Evolutionary conservation across 2,113 vertebrate genomes (phyloP).

Genomic region (Recurvirostra avosetta): DNA sequence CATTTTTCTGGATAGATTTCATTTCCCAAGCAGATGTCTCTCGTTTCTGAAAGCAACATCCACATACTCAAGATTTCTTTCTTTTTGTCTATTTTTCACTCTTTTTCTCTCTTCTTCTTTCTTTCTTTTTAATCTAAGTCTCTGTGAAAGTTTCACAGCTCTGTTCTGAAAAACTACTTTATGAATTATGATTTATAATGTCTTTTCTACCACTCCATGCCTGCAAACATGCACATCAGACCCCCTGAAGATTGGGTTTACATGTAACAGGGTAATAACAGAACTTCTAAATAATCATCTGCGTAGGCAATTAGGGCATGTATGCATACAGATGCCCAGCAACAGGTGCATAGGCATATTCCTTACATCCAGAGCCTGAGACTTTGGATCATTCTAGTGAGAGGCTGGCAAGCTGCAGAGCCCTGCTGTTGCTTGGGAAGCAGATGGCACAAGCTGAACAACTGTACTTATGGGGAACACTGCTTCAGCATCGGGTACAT

Average conservation of each 20-base stretch:
- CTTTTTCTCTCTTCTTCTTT: neutral
- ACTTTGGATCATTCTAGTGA: neutral
- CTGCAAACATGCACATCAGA: neutral
- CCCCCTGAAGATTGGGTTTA: neutral
- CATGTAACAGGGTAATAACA: neutral
- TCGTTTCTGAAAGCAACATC: neutral
- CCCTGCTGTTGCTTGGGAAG: neutral
- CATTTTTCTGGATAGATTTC: slow-evolving; percentile 9
- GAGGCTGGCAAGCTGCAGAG: neutral
- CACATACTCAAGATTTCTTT: neutral
- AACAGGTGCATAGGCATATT: neutral
- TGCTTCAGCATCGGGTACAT: neutral
- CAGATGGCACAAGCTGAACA: neutral
- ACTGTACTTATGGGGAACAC: fast-evolving
- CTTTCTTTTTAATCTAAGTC: neutral
- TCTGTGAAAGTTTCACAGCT: neutral
- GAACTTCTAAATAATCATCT: neutral
- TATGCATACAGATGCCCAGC: neutral
- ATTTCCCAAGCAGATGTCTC: slow-evolving; percentile 33
- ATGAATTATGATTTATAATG: neutral
- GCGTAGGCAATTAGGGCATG: neutral
- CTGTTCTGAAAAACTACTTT: neutral
- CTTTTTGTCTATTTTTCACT: neutral
- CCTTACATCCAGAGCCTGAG: neutral
- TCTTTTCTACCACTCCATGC: neutral